phyloP scores from a whole-genome alignment of 2,113 vertebrate genomes.

The Zosterops lateralis region DNA sequence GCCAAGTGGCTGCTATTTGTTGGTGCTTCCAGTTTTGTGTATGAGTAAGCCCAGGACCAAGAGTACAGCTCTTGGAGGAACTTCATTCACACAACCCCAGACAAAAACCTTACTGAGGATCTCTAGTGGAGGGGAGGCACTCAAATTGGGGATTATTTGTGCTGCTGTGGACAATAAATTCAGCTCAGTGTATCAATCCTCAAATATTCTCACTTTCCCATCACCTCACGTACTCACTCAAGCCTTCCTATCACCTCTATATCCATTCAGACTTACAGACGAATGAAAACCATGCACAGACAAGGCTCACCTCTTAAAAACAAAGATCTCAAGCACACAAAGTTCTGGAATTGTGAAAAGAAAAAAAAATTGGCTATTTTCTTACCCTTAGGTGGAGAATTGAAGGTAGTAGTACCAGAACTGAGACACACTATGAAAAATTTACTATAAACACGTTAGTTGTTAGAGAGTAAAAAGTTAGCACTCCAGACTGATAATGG shows the following conservation, averaged over 20 bases:
- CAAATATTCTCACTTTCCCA: not conserved
- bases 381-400: not conserved
- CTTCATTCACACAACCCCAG: not conserved
- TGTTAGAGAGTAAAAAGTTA: not conserved
- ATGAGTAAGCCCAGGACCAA: not conserved
- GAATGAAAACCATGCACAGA: not conserved
- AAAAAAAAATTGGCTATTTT: not conserved
- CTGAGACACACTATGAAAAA: not conserved
- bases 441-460: not conserved
- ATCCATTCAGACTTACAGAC: not conserved
- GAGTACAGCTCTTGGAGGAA: not conserved
- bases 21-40: not conserved
- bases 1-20: not conserved
- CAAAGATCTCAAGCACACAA: not conserved
- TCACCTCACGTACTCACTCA: not conserved
- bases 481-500: not conserved
- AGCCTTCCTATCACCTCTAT: not conserved
- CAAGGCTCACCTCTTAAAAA: not conserved
- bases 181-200: not conserved
- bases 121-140: fast-evolving
- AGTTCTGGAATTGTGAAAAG: not conserved
- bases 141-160: not conserved
- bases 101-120: not conserved
- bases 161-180: not conserved
- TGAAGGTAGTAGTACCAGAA: not conserved